Base-by-base conservation (phyloP, 2,888 invertebrate species). In the Monopis laevigella region DNA sequence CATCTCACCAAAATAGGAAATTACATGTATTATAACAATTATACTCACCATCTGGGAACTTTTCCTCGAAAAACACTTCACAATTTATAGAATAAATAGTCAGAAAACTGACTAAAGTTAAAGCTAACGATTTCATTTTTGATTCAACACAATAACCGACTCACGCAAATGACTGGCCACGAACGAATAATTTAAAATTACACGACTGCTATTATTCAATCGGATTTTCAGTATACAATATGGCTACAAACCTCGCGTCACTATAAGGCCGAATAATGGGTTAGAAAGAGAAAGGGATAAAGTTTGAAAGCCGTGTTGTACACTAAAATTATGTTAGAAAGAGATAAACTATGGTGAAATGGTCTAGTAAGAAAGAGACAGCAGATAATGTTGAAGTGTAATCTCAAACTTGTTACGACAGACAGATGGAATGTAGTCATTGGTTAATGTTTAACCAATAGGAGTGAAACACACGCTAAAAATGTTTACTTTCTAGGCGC, bases 41-140 rank as follows among this genome's bases (percentile, higher is more conserved):
- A 46, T 48, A 83, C 89, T 86, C 80, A 93, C 93, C 90, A 73
- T 92, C 90, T 32, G 70, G 69, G 74, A 93, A 93, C 56, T 87
- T 90, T 62, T 93, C 93, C 61, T 93, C 89, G 53, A 88, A 87
- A 73, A 82, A 88, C 50, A 92, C 84, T 59, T 90, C 87, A 57
- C 88, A 88, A 57, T 82, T 82, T 52, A 84, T 85, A 55, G 82
- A 66, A 61, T 81, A 82, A 58, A 87, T 62, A 54, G 81, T 74
- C 69, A 85, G 67, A 58, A 86, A 71, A 65, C 84, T 74, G 69
- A 84, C 82, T 64, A 85, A 64, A 54, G 83, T 65, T 66, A 86
- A 64, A 56, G 80, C 61, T 61, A 78, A 53, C 48, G 68, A 72
- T 57, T 78, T 83, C 85, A 86, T 86, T 77, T 39, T 26, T 70